A percentile compares a stretch with the other conserved stretches of the same genome.
Conservation (phyloP, 1,140 invertebrate genomes). For the Drosophila kurseongensis region DNA sequence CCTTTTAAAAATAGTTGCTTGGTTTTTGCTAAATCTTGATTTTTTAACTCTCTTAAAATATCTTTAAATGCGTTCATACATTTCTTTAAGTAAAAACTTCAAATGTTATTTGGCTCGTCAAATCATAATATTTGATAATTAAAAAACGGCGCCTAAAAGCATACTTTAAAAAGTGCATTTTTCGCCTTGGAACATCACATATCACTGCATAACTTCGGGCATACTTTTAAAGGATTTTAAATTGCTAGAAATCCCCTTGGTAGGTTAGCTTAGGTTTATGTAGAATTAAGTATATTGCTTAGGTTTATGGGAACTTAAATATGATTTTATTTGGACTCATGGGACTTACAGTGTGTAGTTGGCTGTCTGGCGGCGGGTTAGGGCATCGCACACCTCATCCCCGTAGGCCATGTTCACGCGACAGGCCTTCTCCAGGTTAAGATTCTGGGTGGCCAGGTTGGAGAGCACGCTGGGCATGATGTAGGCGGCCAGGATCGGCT, state of each 20-base stretch:
- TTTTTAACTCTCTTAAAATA: too few relatives aligned
- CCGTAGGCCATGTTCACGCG: constrained; percentile 91
- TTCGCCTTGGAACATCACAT: not conserved
- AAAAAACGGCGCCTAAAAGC: not conserved
- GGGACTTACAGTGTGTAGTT: constrained; percentile 87
- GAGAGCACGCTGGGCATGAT: constrained; percentile 92
- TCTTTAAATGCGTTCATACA: too few relatives aligned
- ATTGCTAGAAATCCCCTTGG: not conserved
- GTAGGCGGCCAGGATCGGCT: constrained; percentile 91
- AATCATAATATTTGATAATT: not conserved
- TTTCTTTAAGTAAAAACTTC: too few relatives aligned
- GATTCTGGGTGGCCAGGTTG: constrained; percentile 91
- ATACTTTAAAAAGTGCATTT: not conserved
- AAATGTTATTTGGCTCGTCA: too few relatives aligned
- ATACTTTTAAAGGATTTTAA: not conserved
- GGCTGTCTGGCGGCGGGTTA: constrained; percentile 88
- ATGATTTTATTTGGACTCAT: too few relatives aligned
- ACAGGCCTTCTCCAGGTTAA: constrained; percentile 94
- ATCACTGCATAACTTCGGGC: not conserved
- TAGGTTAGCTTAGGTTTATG: too few relatives aligned
- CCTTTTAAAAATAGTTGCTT: too few relatives aligned
- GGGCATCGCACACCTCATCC: constrained; percentile 89
- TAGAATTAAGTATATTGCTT: too few relatives aligned
- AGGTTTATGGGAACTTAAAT: too few relatives aligned
- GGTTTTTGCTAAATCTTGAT: too few relatives aligned